Evolutionary conservation across 2,113 vertebrate genomes (phyloP), one percentile per base, ranked within the genome.

Genomic region (Percina caprodes): DNA sequence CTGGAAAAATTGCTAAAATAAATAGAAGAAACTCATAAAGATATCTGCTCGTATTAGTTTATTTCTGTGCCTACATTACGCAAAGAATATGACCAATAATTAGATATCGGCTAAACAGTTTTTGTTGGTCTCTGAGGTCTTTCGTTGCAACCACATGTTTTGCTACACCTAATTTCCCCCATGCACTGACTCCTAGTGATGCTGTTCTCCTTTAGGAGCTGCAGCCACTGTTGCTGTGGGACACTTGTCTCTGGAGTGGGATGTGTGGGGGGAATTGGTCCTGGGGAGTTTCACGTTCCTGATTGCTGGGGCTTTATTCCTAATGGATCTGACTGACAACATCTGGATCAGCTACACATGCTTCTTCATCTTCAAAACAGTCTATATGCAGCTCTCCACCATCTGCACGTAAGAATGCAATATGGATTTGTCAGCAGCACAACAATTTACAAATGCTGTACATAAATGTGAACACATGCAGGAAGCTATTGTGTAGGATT

Each of bases 321-420:
- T 96, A 67, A 97, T 96, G 96, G 94, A 95, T 69, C 90, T 91
- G 14, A 92, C 89, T 76, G 15, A 0, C 46, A 95, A 94, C 92
- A 97, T 97, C 80, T 97, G 96, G 96, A 92, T 94, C 69, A 96
- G 96, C 89, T 97, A 96, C 1, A 55, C 83, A 6, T 95, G 94
- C 16, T 96, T 94, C 2, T 77, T 95, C 14, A 58, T 96, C 92
- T 96, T 96, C 91, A 96, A 96, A 90, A 94, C 95, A 46, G 88
- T 96, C 85, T 96, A 97, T 90, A 96, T 95, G 95, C 89, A 94
- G 80, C 95, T 97, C 60, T 94, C 94, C 91, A 97, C 96, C 0
- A 95, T 97, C 91, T 96, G 96, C 87, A 96, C 94, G 95, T 96
- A 95, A 92, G 95, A 65, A 54, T 16, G 12, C 3, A 16, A 33